A percentile compares a stretch with the other conserved stretches of the same genome.
phyloP scores from a whole-genome alignment of 1,140 invertebrate species.

The Fopius arisanus region DNA sequence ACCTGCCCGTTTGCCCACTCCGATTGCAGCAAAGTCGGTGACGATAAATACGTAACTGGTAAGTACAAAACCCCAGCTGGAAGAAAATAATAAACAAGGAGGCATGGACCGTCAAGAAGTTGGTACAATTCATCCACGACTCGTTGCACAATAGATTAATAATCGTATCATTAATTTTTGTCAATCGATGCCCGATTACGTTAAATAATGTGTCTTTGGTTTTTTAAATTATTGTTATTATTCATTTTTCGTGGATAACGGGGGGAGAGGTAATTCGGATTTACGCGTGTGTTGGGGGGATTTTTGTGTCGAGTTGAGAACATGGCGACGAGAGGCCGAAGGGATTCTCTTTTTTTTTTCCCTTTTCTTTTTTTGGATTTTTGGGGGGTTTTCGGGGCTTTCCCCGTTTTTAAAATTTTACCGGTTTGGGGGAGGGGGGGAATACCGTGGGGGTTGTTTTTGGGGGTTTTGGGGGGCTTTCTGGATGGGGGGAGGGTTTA shows the following conservation, averaged over 20 bases:
- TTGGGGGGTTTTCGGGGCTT: background rate
- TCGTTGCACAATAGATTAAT: background rate
- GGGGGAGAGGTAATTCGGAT: background rate
- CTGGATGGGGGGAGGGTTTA: background rate
- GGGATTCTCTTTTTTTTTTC: background rate
- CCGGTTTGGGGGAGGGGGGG: too few relatives aligned
- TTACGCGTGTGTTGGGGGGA: background rate
- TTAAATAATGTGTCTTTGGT: background rate
- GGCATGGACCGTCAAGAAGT: constrained; percentile 67
- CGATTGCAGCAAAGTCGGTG: constrained; percentile 90
- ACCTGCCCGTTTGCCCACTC: constrained; percentile 89
- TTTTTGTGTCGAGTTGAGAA: background rate
- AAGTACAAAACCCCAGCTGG: constrained; percentile 75
- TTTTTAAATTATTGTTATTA: background rate
- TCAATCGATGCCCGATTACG: background rate
- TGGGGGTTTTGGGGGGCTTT: background rate
- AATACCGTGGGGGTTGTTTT: too few relatives aligned
- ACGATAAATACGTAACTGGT: constrained; percentile 94
- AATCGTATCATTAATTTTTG: background rate
- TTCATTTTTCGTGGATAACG: background rate
- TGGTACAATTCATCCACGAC: constrained; percentile 14
- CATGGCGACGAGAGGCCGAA: background rate
- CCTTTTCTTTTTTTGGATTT: background rate
- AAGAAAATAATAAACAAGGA: constrained; percentile 72
- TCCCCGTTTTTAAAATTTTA: too few relatives aligned